Evolutionary conservation across 2,113 vertebrate species (phyloP).

Genomic region (Oreotrochilus melanogaster): DNA sequence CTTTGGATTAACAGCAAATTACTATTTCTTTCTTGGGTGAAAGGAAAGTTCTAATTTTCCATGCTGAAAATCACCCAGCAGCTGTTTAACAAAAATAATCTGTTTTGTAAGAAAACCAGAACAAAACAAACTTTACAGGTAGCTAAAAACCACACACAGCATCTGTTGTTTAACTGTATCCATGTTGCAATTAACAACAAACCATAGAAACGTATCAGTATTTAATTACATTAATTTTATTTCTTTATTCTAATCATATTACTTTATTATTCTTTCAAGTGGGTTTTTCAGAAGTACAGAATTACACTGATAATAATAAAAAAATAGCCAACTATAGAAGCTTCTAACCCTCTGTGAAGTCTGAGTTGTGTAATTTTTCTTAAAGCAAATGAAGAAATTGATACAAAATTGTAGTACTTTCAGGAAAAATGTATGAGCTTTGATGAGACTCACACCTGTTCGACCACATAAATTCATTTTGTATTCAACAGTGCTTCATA

Average conservation of each 20-base stretch:
- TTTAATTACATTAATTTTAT: slow-evolving; percentile 3
- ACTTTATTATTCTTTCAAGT: not conserved
- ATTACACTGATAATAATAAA: not conserved
- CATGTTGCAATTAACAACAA: slow-evolving; percentile 41
- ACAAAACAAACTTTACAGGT: not conserved
- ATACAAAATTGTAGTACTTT: not conserved
- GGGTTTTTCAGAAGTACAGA: not conserved
- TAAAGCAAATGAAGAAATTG: not conserved
- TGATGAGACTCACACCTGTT: not conserved
- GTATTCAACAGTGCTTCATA: not conserved
- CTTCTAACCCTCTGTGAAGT: not conserved
- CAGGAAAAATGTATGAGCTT: not conserved
- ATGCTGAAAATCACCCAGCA: not conserved
- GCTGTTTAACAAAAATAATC: slow-evolving; percentile 44
- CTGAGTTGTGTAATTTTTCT: not conserved
- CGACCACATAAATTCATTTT: not conserved
- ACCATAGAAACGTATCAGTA: slow-evolving; percentile 2
- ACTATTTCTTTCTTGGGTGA: not conserved
- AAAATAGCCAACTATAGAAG: not conserved
- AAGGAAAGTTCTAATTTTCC: slow-evolving; percentile 25
- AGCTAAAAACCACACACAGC: not conserved
- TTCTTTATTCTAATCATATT: not conserved
- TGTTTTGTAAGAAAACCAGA: slow-evolving; percentile 39
- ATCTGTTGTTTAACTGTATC: slow-evolving; percentile 59
- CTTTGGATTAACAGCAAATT: slow-evolving; percentile 20